These are phyloP conservation scores for Plectrocnemia conspersa DNA, from an alignment of 1,140 invertebrate genomes.

Conservation along the genomic window DNA sequence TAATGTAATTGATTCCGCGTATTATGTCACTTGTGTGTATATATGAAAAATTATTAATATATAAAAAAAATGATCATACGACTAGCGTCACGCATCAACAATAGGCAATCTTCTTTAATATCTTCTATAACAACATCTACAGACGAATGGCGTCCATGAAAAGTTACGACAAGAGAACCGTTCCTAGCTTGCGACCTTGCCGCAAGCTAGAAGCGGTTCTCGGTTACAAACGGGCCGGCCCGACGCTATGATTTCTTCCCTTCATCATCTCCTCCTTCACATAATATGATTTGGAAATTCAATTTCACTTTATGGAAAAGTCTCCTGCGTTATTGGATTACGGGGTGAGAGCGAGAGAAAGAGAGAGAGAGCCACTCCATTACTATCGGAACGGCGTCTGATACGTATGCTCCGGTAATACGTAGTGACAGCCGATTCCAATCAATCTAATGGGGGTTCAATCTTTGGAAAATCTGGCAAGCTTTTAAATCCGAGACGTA, in stretches of 20 bases:
- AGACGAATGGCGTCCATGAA: too few relatives aligned
- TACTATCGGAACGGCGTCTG: slow-evolving; percentile 3
- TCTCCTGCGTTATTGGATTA: slow-evolving; percentile 1
- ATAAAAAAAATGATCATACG: too few relatives aligned
- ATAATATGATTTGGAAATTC: slow-evolving; percentile 15
- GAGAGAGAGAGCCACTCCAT: slow-evolving; percentile 10
- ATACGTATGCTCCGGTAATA: slow-evolving; percentile 11
- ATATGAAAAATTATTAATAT: too few relatives aligned
- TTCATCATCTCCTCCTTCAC: slow-evolving; percentile 7
- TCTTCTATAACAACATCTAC: too few relatives aligned
- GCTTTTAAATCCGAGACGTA: slow-evolving; percentile 36
- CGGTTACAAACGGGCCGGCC: not conserved
- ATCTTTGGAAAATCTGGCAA: slow-evolving; percentile 43
- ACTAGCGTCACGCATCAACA: too few relatives aligned
- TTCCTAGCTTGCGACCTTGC: too few relatives aligned
- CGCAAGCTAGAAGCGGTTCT: too few relatives aligned
- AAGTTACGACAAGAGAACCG: too few relatives aligned
- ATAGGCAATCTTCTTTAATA: too few relatives aligned
- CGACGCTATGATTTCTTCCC: slow-evolving; percentile 9
- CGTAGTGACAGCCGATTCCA: slow-evolving; percentile 41
- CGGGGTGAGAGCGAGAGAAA: not conserved
- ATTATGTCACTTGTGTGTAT: too few relatives aligned
- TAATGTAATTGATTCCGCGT: too few relatives aligned
- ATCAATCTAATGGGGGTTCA: slow-evolving; percentile 55
- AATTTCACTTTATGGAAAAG: slow-evolving; percentile 13